Evolutionary conservation across 2,113 vertebrate genomes (phyloP).

Genomic region (Paedocypris sp.): DNA sequence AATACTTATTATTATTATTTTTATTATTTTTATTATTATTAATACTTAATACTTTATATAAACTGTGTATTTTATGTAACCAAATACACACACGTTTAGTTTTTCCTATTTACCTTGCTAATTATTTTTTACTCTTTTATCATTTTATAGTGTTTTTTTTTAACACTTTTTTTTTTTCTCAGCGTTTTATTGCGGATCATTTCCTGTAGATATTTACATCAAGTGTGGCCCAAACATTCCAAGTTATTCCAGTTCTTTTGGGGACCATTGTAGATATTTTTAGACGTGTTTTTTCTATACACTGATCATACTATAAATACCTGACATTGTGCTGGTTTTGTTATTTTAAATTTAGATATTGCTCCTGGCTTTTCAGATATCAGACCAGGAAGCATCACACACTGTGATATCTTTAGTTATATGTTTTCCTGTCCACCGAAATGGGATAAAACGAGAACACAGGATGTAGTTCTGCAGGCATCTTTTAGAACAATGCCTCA

Average conservation of each 20-base stretch:
- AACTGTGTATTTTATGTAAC: not conserved
- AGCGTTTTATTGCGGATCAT: too few species aligned
- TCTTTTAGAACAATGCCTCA: constrained; percentile 1
- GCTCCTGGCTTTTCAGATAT: constrained; percentile 9
- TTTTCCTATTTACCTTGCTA: not conserved
- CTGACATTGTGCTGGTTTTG: not conserved
- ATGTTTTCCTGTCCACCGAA: not conserved
- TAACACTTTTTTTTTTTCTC: not conserved
- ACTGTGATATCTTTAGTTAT: not conserved
- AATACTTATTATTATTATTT: not conserved
- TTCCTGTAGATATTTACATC: too few species aligned
- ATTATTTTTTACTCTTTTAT: not conserved
- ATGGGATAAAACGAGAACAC: not conserved
- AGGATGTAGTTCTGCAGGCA: constrained; percentile 2
- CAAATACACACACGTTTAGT: too few species aligned
- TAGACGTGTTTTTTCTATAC: not conserved
- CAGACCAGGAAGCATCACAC: not conserved
- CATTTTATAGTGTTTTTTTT: not conserved
- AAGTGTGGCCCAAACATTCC: not conserved
- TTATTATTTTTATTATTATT: not conserved
- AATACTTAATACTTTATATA: not conserved
- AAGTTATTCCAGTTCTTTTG: not conserved
- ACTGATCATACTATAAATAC: not conserved
- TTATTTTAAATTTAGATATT: not conserved
- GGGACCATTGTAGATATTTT: not conserved